These are phyloP conservation scores for Himalopsyche tibetana DNA, from an alignment of 2,888 invertebrate species.

Conservation along the genomic window DNA sequence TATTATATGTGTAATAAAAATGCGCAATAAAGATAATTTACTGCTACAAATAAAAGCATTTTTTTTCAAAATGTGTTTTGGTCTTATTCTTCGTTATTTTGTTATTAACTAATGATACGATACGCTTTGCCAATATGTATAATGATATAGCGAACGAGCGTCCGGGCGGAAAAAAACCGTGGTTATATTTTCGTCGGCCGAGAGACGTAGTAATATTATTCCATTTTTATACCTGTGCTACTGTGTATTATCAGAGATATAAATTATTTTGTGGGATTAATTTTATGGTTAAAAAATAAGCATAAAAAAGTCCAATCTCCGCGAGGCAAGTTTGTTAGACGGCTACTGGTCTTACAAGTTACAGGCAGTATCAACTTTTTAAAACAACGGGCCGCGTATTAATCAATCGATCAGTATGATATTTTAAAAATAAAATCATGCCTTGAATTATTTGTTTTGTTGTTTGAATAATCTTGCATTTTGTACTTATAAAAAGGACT, in stretches of 20 bases:
- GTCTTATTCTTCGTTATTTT: too few species aligned
- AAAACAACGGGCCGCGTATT: background rate
- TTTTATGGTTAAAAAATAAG: conserved; percentile 31
- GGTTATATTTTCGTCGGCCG: background rate
- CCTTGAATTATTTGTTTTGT: too few species aligned
- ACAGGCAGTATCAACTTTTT: background rate
- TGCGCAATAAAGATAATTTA: too few species aligned
- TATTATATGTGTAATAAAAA: too few species aligned
- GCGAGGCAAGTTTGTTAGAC: conserved; percentile 31
- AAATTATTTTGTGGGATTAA: conserved; percentile 31
- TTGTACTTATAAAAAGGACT: too few species aligned
- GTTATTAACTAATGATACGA: background rate
- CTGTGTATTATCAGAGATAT: conserved; percentile 27
- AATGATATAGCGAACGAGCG: background rate
- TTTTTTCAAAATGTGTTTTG: too few species aligned
- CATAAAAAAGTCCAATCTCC: conserved; percentile 20
- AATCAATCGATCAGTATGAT: too few species aligned
- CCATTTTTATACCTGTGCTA: conserved; percentile 17
- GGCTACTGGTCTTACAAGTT: conserved; percentile 34
- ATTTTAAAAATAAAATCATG: too few species aligned
- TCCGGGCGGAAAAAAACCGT: background rate
- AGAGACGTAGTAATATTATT: conserved; percentile 2
- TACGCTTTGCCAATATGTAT: background rate
- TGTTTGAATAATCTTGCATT: too few species aligned
- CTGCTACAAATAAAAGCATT: too few species aligned